Evolutionary conservation across 1,140 invertebrate genomes (phyloP).

Genomic region (Pseudomyrmex flavicornis): DNA sequence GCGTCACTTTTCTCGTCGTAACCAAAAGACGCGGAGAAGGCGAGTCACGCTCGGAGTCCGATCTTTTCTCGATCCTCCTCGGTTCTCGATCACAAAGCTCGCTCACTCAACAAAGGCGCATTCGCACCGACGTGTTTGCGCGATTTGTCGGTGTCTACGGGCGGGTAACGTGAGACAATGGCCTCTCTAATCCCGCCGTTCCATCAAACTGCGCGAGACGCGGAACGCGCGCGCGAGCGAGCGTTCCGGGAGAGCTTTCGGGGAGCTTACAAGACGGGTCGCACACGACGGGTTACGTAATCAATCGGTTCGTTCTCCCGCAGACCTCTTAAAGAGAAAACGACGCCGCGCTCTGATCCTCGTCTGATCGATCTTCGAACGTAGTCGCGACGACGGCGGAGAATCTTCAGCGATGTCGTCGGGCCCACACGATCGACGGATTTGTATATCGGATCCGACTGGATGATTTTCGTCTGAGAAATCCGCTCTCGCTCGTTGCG

Average conservation of each 20-base stretch:
- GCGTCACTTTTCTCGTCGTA: neutral
- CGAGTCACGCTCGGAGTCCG: neutral
- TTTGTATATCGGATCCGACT: slow-evolving; percentile 1
- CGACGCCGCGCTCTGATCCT: slow-evolving; percentile 26
- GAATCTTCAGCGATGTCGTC: neutral
- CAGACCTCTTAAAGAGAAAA: slow-evolving; percentile 7
- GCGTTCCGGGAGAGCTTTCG: neutral
- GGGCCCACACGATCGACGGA: slow-evolving; percentile 6
- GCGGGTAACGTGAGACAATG: slow-evolving; percentile 37
- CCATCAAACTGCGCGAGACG: slow-evolving; percentile 39
- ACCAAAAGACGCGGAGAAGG: neutral
- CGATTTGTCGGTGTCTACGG: slow-evolving; percentile 46
- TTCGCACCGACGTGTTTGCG: slow-evolving; percentile 45
- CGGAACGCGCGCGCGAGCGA: too few relatives aligned
- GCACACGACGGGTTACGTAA: slow-evolving; percentile 30
- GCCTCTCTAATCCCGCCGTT: slow-evolving; percentile 44
- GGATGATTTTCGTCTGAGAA: neutral
- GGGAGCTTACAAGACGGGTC: slow-evolving; percentile 13
- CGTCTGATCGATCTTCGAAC: slow-evolving; percentile 36
- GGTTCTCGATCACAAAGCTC: slow-evolving; percentile 38
- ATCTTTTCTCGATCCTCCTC: slow-evolving; percentile 17
- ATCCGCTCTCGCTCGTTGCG: neutral
- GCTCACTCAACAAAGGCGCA: neutral
- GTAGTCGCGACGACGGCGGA: neutral
- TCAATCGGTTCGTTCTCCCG: slow-evolving; percentile 39